Conservation (phyloP, 2,797 vertebrate genomes). For the Ctenopoma multispine region DNA sequence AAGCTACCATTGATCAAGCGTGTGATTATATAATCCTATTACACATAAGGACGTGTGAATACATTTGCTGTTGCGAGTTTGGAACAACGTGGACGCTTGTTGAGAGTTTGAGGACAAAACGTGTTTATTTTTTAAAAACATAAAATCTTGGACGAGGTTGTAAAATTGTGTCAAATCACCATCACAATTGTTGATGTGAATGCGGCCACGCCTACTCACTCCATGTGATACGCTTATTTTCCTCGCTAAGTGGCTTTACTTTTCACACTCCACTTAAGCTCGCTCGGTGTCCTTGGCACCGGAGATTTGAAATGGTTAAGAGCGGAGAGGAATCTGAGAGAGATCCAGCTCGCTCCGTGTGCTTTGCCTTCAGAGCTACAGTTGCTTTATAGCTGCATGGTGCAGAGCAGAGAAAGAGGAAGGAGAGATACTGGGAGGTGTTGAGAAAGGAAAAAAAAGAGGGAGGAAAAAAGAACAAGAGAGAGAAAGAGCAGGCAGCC, state of each 20-base stretch:
- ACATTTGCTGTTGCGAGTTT: neutral
- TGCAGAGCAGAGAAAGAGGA: constrained; percentile 59
- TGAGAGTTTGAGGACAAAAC: constrained; percentile 24
- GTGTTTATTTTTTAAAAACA: constrained; percentile 14
- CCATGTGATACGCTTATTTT: constrained; percentile 51
- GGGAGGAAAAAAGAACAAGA: constrained; percentile 27
- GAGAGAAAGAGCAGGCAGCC: constrained; percentile 64
- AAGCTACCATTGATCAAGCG: constrained; percentile 37
- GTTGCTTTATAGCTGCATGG: constrained; percentile 62
- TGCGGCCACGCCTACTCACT: constrained; percentile 49
- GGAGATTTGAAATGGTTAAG: constrained; percentile 66
- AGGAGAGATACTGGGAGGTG: constrained; percentile 54
- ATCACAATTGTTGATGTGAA: constrained; percentile 50
- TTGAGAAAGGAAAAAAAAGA: constrained; percentile 53
- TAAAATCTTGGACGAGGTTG: constrained; percentile 30
- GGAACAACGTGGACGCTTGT: neutral
- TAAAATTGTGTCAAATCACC: constrained; percentile 48
- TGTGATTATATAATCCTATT: constrained; percentile 32
- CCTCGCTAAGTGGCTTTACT: constrained; percentile 66
- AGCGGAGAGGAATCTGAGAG: constrained; percentile 59
- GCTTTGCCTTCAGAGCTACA: constrained; percentile 64
- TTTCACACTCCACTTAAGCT: constrained; percentile 57
- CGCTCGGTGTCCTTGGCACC: constrained; percentile 63
- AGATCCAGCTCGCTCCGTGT: constrained; percentile 52
- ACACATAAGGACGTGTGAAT: constrained; percentile 16